Evolutionary conservation across 2,888 invertebrate genomes (phyloP), one percentile per base, ranked within the genome.

Genomic region (Dynastes hyllus): DNA sequence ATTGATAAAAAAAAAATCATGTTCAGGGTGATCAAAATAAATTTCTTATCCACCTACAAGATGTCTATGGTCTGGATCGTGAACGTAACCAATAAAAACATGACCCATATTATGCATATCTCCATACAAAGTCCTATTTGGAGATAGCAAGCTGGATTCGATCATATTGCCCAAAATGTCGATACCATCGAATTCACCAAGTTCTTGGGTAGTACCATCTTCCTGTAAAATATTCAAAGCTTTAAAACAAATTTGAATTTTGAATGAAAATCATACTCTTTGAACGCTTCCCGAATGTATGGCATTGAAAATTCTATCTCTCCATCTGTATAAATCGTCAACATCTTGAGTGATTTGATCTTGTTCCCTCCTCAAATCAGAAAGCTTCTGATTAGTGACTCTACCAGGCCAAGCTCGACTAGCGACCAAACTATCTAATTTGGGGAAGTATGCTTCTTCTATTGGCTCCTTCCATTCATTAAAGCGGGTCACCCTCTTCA

Each of bases 31-130:
- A 51, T 11, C 16, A n/a, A 63, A 27, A 16, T 45, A n/a, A 63
- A 27, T 11, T 11, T 8, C 9, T 45, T 45, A 2, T 45, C 2
- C 45, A 66, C 89, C 89, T 86, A 94, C 94, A 90, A 94, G 88
- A 86, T 94, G 93, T 79, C 93, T 90, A 86, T 94, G 93, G 87
- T 95, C 95, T 0, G 96, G 96, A 87, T 97, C 96, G 85, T 96
- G 96, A 2, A 93, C 89, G 86, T 93, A 94, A 0, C 95, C 93
- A 80, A 96, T 92, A 85, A 95, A 91, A 3, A 95, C 92, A 85
- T 96, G 96, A 0, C 95, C 96, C 89, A 94, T 91, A 88, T 96
- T 96, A 89, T 97, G 96, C 55, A 96, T 85, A 88, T 95, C 94
- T 0, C 96, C 96, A 86, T 95, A 96, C 85, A 94, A 91, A 51